phyloP scores from a whole-genome alignment of 2,113 vertebrate species.

The Oriolus oriolus region DNA sequence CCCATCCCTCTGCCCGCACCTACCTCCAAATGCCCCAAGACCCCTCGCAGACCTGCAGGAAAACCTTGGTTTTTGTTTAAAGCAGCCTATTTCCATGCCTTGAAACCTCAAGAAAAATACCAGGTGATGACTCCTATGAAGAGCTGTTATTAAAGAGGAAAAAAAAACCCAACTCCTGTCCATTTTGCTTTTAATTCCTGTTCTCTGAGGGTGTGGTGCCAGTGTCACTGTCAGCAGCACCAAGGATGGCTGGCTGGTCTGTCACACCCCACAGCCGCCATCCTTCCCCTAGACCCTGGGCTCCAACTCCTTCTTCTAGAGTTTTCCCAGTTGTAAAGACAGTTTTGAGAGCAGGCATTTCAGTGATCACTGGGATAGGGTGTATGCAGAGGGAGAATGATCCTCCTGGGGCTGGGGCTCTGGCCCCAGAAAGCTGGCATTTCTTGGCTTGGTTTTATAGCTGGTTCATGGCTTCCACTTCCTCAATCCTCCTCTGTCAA shows the following conservation, averaged over 20 bases:
- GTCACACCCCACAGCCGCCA: background rate
- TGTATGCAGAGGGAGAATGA: rapidly evolving
- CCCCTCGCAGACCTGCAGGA: background rate
- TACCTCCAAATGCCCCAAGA: background rate
- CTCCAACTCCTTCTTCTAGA: background rate
- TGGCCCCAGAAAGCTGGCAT: background rate
- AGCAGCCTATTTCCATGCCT: background rate
- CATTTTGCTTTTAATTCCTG: background rate
- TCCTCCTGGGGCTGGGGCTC: background rate
- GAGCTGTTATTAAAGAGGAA: background rate
- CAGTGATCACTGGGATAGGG: background rate
- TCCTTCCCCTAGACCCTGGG: background rate
- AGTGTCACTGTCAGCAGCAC: background rate
- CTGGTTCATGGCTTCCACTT: background rate
- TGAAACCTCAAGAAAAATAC: background rate
- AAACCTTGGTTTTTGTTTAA: background rate
- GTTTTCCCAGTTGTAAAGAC: background rate
- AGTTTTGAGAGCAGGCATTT: background rate
- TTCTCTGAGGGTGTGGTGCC: background rate
- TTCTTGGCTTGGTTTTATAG: background rate
- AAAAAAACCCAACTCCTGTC: background rate
- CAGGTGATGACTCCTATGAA: background rate
- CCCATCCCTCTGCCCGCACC: background rate
- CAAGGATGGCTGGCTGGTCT: background rate
- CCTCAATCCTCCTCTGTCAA: background rate